Evolutionary conservation across 2,113 vertebrate genomes (phyloP), one percentile per base, ranked within the genome.

Genomic region (Halcyon malimbica): DNA sequence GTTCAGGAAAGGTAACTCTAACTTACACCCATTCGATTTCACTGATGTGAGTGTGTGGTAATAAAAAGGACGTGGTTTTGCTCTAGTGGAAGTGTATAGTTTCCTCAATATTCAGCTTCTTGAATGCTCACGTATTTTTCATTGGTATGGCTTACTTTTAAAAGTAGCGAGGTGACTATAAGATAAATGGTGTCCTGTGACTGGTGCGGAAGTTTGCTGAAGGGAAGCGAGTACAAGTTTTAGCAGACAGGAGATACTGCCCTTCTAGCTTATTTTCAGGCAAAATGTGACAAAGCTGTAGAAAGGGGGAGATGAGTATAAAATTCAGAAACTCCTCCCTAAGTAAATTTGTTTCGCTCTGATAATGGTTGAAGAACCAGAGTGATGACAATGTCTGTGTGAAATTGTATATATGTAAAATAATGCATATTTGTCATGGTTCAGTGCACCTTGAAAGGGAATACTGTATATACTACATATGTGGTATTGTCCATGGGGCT

Each of bases 391-490:
- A 82, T 91, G 90, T 94, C 31, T 53, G 31, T 94, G 88, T 89
- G 92, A 87, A 93, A 79, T 68, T 87, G 12, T 93, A 65, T 76
- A 79, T 78, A 18, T 60, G 57, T 79, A 73, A 96, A 94, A 73
- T 35, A 89, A 80, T 50, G 81, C 60, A 48, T 0, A 0, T 82
- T 89, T 89, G 59, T 20, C 53, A 56, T 9, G 35, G 53, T 54
- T 87, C 86, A 59, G 48, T 41, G 86, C 83, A 35, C 51, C 70
- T 26, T 19, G 63, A 41, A 54, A 71, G 78, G 44, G 53, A 86
- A 10, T 8, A 2, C 11, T 60, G 35, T 20, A 6, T 31, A 26
- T 46, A 6, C 19, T 54, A 2, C 41, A 25, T 18, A 14, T 6
- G 6, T 83, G 42, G 13, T 50, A 25, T 6, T 65, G 62, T 35